Evolutionary conservation across 2,888 invertebrate genomes (phyloP).

Genomic region (Macrosiphum euphorbiae): DNA sequence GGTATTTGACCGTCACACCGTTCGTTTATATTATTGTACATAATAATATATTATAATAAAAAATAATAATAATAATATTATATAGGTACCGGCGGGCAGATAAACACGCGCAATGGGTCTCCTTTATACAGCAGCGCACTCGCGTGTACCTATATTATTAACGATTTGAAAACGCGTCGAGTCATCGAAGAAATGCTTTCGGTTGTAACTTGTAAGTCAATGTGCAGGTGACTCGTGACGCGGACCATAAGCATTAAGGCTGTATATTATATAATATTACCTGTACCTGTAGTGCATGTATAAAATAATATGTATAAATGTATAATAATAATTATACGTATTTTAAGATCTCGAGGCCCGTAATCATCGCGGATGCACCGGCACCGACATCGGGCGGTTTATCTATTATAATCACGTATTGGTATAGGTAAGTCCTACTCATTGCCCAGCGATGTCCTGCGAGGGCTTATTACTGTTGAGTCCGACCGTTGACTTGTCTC

Average conservation of each 20-base stretch:
- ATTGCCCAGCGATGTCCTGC: neutral
- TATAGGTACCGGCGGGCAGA: neutral
- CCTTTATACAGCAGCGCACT: neutral
- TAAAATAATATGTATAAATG: neutral
- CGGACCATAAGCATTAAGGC: neutral
- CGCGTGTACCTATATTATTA: neutral
- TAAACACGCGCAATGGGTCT: neutral
- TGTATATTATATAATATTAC: neutral
- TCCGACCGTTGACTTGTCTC: neutral
- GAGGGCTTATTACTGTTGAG: neutral
- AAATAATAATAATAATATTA: neutral
- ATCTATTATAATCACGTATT: neutral
- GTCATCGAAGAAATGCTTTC: neutral
- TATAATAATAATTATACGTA: neutral
- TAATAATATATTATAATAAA: neutral
- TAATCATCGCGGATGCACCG: neutral
- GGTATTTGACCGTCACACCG: neutral
- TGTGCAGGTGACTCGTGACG: neutral
- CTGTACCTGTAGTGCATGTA: neutral
- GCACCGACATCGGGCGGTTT: neutral
- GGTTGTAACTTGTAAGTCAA: neutral
- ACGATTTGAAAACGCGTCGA: slow-evolving; percentile 27
- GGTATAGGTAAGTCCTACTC: neutral
- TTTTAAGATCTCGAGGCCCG: neutral
- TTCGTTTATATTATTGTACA: neutral